Percentiles rank a stretch among this genome's conserved stretches.
Conservation (phyloP, 2,113 vertebrate species). For the Hemichromis elongatus region DNA sequence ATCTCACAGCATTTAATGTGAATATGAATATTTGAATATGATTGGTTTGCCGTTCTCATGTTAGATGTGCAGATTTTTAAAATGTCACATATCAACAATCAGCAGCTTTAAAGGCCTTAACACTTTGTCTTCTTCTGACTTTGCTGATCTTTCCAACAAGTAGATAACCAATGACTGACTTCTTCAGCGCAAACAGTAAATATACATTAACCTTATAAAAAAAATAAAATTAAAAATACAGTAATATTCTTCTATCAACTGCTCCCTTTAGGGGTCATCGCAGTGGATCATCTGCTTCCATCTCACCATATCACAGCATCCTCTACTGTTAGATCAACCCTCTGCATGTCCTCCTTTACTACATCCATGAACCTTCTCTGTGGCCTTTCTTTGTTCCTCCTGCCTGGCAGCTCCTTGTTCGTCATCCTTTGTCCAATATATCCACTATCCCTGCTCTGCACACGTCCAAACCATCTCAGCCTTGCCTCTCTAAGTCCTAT, state of each 20-base stretch:
- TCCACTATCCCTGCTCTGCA: neutral
- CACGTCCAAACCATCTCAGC: neutral
- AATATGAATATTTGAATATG: too few species aligned
- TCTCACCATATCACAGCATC: neutral
- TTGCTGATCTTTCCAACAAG: neutral
- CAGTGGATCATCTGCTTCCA: too few species aligned
- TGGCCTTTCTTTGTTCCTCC: neutral
- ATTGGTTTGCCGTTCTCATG: neutral
- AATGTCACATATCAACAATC: neutral
- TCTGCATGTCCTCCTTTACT: neutral
- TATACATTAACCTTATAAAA: neutral
- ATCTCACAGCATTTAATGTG: neutral
- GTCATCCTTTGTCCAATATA: neutral
- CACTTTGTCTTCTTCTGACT: accelerated
- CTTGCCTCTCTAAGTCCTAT: neutral
- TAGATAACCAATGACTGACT: neutral
- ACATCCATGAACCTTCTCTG: neutral
- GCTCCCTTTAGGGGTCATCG: neutral
- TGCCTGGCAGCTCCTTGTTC: neutral
- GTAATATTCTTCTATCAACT: neutral
- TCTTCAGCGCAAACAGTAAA: accelerated
- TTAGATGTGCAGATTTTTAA: neutral
- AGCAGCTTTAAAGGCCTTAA: neutral
- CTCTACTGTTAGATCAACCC: neutral
- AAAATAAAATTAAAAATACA: accelerated